Percentiles rank a stretch among this genome's conserved stretches.
These are phyloP conservation scores for Glandiceps talaboti DNA, from an alignment of 53 echinoderm and acorn worm genomes.

Conservation along the genomic window DNA sequence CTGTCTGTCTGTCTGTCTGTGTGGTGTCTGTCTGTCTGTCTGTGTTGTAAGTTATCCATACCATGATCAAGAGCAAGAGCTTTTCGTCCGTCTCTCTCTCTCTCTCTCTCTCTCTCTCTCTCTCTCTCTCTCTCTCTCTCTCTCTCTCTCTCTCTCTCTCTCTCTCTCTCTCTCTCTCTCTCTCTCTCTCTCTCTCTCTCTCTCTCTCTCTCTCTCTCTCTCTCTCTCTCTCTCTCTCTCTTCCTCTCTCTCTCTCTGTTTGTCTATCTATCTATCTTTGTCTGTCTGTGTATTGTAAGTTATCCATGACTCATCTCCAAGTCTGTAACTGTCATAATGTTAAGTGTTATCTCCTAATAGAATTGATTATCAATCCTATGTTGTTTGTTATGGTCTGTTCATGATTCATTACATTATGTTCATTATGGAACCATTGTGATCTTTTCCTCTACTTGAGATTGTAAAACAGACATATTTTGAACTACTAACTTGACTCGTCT, in stretches of 20 bases:
- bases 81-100: not conserved
- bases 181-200: not conserved
- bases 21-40: not conserved
- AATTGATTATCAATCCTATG: too few relatives aligned
- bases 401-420: too few relatives aligned
- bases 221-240: not conserved
- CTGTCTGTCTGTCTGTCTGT: not conserved
- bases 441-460: too few relatives aligned
- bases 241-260: constrained; percentile 1
- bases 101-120: not conserved
- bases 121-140: not conserved
- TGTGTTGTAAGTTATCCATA: not conserved
- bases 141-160: not conserved
- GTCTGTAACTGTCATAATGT: too few relatives aligned
- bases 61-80: not conserved
- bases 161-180: not conserved
- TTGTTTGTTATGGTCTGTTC: too few relatives aligned
- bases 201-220: not conserved
- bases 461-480: too few relatives aligned
- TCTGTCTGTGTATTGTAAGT: not conserved
- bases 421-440: too few relatives aligned
- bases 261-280: too few relatives aligned
- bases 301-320: not conserved
- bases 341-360: too few relatives aligned
- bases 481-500: too few relatives aligned